Conservation (phyloP, 2,888 invertebrate species). For the Pseudolycoriella hygida region DNA sequence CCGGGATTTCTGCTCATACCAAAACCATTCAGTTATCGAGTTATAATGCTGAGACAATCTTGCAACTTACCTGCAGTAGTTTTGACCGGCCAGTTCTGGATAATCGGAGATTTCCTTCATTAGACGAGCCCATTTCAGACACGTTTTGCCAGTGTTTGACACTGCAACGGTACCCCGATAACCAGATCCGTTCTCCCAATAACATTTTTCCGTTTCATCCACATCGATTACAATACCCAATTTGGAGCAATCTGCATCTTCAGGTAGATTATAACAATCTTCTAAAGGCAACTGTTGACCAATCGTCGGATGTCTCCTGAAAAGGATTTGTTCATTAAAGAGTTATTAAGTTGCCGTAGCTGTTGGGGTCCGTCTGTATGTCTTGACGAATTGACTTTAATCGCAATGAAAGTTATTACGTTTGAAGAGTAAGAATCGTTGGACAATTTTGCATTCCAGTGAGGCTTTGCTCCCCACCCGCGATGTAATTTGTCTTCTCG, state of each 20-base stretch:
- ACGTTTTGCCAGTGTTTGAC: conserved; percentile 52
- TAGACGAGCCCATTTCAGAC: conserved; percentile 74
- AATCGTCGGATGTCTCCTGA: conserved; percentile 59
- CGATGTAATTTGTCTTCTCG: too few species aligned
- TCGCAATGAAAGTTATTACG: too few species aligned
- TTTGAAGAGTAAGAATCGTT: too few species aligned
- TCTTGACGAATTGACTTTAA: too few species aligned
- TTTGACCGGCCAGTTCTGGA: conserved; percentile 76
- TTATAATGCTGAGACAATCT: not conserved
- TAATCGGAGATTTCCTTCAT: conserved; percentile 58
- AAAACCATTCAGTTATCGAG: not conserved
- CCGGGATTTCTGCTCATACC: conserved; percentile 64
- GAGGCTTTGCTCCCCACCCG: too few species aligned
- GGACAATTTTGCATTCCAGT: too few species aligned
- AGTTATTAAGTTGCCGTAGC: too few species aligned
- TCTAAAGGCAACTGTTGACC: conserved; percentile 66
- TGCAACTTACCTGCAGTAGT: conserved; percentile 40
- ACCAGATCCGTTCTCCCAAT: conserved; percentile 65
- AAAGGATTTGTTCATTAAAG: too few species aligned
- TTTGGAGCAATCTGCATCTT: conserved; percentile 22
- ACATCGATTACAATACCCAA: conserved; percentile 31
- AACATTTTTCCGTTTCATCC: conserved; percentile 64
- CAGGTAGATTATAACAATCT: conserved; percentile 42
- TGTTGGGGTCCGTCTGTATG: too few species aligned
- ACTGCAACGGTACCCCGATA: conserved; percentile 69